These are phyloP conservation scores for Gryllus longicercus DNA, from an alignment of 2,888 invertebrate genomes.

Conservation along the genomic window DNA sequence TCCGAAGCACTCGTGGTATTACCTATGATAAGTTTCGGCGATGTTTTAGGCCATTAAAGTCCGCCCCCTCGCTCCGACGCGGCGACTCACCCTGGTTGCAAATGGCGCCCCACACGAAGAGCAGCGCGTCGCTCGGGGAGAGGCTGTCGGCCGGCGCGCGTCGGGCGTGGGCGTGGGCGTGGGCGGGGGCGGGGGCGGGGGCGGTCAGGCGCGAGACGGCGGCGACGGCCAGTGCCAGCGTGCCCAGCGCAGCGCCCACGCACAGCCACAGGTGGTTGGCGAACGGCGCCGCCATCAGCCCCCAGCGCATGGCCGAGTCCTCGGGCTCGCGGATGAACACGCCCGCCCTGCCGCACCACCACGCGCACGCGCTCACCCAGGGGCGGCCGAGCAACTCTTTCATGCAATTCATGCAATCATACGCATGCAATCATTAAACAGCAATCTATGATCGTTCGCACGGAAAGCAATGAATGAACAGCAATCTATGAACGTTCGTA, in stretches of 20 bases:
- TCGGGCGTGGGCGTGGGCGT: neutral
- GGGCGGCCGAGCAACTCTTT: too few relatives aligned
- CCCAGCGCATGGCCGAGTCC: neutral
- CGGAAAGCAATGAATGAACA: too few relatives aligned
- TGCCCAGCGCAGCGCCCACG: neutral
- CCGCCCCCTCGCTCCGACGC: too few relatives aligned
- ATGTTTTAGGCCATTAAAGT: too few relatives aligned
- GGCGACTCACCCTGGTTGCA: neutral
- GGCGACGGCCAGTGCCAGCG: neutral
- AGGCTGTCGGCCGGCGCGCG: neutral
- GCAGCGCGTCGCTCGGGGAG: neutral
- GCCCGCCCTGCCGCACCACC: neutral
- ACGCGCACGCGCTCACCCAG: neutral
- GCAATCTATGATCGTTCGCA: too few relatives aligned
- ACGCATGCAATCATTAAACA: too few relatives aligned
- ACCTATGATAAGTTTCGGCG: too few relatives aligned
- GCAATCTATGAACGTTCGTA: too few relatives aligned
- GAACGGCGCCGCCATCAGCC: neutral
- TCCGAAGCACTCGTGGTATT: too few relatives aligned
- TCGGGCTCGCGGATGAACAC: neutral
- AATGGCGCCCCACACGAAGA: neutral
- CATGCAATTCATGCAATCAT: too few relatives aligned
- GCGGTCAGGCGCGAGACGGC: neutral
- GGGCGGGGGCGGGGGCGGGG: neutral
- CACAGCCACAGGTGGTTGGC: neutral